Conservation (phyloP, 2,797 vertebrate species). For the Adelosebastes latens region DNA sequence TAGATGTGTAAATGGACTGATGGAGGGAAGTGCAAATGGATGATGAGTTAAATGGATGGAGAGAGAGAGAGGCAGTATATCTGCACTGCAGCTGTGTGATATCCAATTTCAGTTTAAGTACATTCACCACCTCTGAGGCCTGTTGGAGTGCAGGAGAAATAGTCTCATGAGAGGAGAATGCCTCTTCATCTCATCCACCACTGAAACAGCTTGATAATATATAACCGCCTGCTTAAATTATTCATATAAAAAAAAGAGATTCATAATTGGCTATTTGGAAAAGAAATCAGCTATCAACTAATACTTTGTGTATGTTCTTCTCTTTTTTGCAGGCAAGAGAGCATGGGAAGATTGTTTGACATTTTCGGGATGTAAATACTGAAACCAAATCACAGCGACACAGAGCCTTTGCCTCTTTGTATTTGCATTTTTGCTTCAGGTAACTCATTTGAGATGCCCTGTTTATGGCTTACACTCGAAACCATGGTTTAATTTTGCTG, state of each 20-base stretch:
- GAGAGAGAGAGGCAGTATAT: background rate
- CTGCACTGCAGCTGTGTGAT: slow-evolving; percentile 36
- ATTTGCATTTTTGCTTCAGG: slow-evolving; percentile 54
- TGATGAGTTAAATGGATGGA: slow-evolving; percentile 49
- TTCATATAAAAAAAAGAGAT: slow-evolving; percentile 18
- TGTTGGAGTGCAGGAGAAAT: slow-evolving; percentile 38
- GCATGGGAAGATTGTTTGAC: slow-evolving; percentile 79
- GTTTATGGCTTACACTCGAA: slow-evolving; percentile 42
- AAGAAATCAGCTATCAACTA: background rate
- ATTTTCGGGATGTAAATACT: slow-evolving; percentile 47
- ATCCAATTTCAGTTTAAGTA: slow-evolving; percentile 43
- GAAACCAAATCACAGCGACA: slow-evolving; percentile 66
- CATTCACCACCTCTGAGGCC: slow-evolving; percentile 40
- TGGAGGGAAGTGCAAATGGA: slow-evolving; percentile 54
- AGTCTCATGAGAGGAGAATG: slow-evolving; percentile 40
- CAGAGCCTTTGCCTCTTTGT: slow-evolving; percentile 34
- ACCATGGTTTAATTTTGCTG: slow-evolving; percentile 41
- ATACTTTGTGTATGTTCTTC: slow-evolving; percentile 1
- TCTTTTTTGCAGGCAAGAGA: slow-evolving; percentile 72
- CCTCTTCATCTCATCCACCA: slow-evolving; percentile 40
- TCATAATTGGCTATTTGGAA: background rate
- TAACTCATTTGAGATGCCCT: slow-evolving; percentile 31
- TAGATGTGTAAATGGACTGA: slow-evolving; percentile 55
- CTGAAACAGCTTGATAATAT: slow-evolving; percentile 11
- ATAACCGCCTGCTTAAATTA: slow-evolving; percentile 7